phyloP scores from a whole-genome alignment of 2,113 vertebrate genomes.

The Synchiropus splendidus region DNA sequence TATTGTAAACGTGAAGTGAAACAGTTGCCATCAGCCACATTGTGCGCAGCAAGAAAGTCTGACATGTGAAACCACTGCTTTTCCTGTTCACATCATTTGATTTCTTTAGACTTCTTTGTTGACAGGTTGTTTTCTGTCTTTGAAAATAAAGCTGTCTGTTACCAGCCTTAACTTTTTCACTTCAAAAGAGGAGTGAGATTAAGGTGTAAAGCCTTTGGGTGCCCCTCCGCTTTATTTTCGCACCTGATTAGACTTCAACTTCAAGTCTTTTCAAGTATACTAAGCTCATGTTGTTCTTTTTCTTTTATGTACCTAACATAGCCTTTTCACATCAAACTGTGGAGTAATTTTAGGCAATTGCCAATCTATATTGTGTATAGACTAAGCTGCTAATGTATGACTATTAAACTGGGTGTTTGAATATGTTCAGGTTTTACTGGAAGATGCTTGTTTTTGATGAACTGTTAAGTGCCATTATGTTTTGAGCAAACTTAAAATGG shows the following conservation, averaged over 20 bases:
- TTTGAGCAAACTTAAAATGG: too few species aligned
- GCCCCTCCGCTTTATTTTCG: slow-evolving; percentile 20
- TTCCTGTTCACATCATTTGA: neutral
- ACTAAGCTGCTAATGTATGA: too few species aligned
- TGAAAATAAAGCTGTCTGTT: slow-evolving; percentile 10
- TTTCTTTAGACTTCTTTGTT: slow-evolving; percentile 6
- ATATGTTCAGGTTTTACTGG: too few species aligned
- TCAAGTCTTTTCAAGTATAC: slow-evolving; percentile 20
- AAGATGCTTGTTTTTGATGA: too few species aligned
- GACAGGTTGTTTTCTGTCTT: neutral
- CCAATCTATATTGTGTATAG: too few species aligned
- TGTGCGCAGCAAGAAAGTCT: too few species aligned
- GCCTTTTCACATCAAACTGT: too few species aligned
- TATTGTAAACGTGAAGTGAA: slow-evolving; percentile 45
- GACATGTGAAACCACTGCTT: neutral
- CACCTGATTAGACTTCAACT: slow-evolving; percentile 27
- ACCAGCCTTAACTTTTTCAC: slow-evolving; percentile 18
- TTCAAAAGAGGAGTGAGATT: slow-evolving; percentile 61
- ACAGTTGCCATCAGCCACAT: slow-evolving; percentile 14
- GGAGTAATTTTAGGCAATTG: too few species aligned
- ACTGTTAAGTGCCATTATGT: too few species aligned
- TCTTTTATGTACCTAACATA: too few species aligned
- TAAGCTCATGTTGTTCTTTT: neutral
- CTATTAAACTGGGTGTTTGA: too few species aligned
- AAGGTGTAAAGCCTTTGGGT: slow-evolving; percentile 1